Evolutionary conservation across 2,888 invertebrate genomes (phyloP).

Genomic region (Macroteleia sp.): DNA sequence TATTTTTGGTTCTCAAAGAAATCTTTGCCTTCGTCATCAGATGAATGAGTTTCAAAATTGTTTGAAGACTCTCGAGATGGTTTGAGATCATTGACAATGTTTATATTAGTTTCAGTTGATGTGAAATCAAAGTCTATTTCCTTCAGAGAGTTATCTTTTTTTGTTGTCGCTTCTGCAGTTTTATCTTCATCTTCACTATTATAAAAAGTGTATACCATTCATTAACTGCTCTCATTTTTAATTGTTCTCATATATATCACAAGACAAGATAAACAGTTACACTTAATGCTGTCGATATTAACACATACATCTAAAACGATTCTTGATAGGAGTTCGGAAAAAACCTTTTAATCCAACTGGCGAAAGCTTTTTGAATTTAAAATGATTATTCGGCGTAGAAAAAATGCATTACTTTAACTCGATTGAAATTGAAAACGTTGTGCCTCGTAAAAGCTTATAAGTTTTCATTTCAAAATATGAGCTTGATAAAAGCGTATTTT

Average conservation of each 20-base stretch:
- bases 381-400: slow-evolving; percentile 25
- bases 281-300: no score
- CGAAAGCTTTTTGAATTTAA: slow-evolving; percentile 37
- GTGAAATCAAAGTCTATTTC: slow-evolving; percentile 76
- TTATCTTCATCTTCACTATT: no score
- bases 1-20: slow-evolving; percentile 90
- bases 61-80: slow-evolving; percentile 20
- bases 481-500: slow-evolving; percentile 27
- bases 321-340: neutral
- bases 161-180: no score
- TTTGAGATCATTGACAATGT: no score
- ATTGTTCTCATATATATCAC: no score
- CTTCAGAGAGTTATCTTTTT: slow-evolving; percentile 61
- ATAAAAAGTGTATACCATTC: no score
- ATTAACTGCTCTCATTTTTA: no score
- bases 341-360: neutral
- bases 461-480: slow-evolving; percentile 42
- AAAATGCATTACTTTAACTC: slow-evolving; percentile 45
- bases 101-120: slow-evolving; percentile 58
- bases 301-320: neutral
- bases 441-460: slow-evolving; percentile 38
- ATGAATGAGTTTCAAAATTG: slow-evolving; percentile 89
- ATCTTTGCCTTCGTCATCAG: slow-evolving; percentile 92
- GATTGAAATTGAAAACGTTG: slow-evolving; percentile 25
- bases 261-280: no score